Conservation (phyloP, 2,113 vertebrate species). For the Dendrocopos noguchii region DNA sequence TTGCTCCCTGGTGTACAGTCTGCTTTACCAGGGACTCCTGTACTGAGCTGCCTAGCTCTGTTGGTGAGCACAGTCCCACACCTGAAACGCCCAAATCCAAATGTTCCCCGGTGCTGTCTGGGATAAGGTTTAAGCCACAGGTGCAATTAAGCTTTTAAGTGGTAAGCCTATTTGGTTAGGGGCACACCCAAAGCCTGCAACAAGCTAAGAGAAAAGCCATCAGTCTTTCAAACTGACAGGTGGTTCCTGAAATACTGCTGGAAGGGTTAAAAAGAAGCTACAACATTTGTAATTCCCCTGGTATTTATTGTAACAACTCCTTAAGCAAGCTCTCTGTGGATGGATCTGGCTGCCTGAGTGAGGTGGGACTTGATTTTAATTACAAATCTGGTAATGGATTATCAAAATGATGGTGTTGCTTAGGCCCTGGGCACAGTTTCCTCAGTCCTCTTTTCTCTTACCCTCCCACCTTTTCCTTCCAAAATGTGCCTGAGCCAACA, state of each 20-base stretch:
- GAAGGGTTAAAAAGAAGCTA: slow-evolving; percentile 52
- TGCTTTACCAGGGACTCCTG: neutral
- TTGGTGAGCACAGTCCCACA: slow-evolving; percentile 15
- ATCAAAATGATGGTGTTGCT: slow-evolving; percentile 28
- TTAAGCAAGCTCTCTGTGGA: neutral
- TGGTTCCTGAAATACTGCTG: slow-evolving; percentile 50
- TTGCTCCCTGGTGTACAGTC: neutral
- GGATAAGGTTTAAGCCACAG: slow-evolving; percentile 62
- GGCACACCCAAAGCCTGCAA: slow-evolving; percentile 54
- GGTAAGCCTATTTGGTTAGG: slow-evolving; percentile 61
- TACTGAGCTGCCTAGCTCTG: neutral
- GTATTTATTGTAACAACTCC: slow-evolving; percentile 48
- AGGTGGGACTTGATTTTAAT: slow-evolving; percentile 54
- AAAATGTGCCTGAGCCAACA: neutral
- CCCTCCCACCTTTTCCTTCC: neutral
- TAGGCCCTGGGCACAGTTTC: neutral
- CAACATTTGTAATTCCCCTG: slow-evolving; percentile 39
- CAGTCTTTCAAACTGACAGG: slow-evolving; percentile 38
- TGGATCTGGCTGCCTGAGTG: neutral
- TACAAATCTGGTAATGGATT: slow-evolving; percentile 20
- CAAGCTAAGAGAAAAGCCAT: slow-evolving; percentile 13
- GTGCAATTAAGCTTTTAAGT: slow-evolving; percentile 66
- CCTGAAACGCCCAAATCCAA: slow-evolving; percentile 56
- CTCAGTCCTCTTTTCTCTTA: neutral
- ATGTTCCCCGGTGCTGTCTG: slow-evolving; percentile 26